Evolutionary conservation across 1,140 invertebrate species (phyloP).

Genomic region (Euglossa dilemma): DNA sequence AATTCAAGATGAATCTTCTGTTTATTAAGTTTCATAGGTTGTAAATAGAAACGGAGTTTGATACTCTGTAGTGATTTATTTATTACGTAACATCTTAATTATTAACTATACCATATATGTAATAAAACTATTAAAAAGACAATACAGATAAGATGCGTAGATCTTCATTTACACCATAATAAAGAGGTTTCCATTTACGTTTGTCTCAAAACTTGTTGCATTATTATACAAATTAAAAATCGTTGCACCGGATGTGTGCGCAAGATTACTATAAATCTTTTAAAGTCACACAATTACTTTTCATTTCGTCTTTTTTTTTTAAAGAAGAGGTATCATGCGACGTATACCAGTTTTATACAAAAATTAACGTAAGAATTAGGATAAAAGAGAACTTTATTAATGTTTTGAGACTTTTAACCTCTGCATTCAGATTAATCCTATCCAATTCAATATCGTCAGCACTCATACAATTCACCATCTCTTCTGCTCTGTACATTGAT

Average conservation of each 20-base stretch:
- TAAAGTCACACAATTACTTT: background rate
- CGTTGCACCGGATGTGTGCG: background rate
- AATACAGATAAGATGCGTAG: slow-evolving; percentile 40
- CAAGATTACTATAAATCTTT: slow-evolving; percentile 26
- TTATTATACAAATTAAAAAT: slow-evolving; percentile 45
- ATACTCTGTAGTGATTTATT: slow-evolving; percentile 52
- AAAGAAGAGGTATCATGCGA: slow-evolving; percentile 1
- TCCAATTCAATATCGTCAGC: slow-evolving; percentile 35
- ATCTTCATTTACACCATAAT: slow-evolving; percentile 35
- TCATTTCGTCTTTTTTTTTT: background rate
- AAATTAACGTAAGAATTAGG: slow-evolving; percentile 33
- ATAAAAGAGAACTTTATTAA: slow-evolving; percentile 65
- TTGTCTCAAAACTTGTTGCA: slow-evolving; percentile 19
- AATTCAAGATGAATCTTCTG: background rate
- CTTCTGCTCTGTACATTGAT: slow-evolving; percentile 46
- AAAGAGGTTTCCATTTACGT: background rate
- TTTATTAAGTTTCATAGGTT: slow-evolving; percentile 26
- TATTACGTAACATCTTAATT: slow-evolving; percentile 57
- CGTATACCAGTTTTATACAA: slow-evolving; percentile 19
- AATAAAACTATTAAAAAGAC: slow-evolving; percentile 57
- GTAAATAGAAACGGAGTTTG: slow-evolving; percentile 63
- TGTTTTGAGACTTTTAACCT: slow-evolving; percentile 33
- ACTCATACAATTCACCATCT: slow-evolving; percentile 24
- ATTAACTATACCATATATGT: slow-evolving; percentile 48
- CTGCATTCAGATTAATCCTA: background rate